Conservation (phyloP, 1,140 invertebrate genomes). For the Leptestheria dahalacensis region DNA sequence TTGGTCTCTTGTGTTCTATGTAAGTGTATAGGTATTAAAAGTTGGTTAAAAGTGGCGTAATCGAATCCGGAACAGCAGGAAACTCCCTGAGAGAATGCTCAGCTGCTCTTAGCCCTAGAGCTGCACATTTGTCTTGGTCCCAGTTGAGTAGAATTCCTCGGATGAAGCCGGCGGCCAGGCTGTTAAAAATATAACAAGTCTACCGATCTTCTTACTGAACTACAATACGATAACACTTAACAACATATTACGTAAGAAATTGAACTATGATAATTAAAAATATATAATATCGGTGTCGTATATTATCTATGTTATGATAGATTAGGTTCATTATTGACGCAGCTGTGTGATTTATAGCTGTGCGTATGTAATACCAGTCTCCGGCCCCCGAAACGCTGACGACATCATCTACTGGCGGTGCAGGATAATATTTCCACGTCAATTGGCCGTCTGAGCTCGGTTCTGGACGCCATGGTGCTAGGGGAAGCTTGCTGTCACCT, state of each 20-base stretch:
- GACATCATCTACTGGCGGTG: slow-evolving; percentile 22
- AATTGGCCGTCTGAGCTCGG: neutral
- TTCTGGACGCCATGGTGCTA: neutral
- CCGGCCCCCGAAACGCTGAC: slow-evolving; percentile 40
- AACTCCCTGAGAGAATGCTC: slow-evolving; percentile 28
- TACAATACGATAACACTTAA: neutral
- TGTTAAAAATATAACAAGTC: slow-evolving; percentile 28
- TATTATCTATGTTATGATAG: neutral
- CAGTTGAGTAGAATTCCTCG: slow-evolving; percentile 31
- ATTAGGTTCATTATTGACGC: too few species aligned
- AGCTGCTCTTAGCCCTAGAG: slow-evolving; percentile 33
- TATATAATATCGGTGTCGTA: neutral
- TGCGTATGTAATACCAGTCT: slow-evolving; percentile 33
- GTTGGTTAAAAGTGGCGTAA: neutral
- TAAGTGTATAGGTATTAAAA: neutral
- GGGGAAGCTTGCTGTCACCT: slow-evolving; percentile 3
- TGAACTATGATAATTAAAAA: neutral
- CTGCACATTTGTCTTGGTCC: slow-evolving; percentile 29
- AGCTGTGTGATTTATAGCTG: too few species aligned
- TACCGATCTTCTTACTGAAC: too few species aligned
- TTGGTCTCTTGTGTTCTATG: neutral
- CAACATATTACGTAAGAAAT: neutral
- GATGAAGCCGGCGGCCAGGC: slow-evolving; percentile 35
- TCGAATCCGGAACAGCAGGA: slow-evolving; percentile 6
- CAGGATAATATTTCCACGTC: slow-evolving; percentile 11